Conservation (phyloP, 2,888 invertebrate species). For the Orchesella flavescens region DNA sequence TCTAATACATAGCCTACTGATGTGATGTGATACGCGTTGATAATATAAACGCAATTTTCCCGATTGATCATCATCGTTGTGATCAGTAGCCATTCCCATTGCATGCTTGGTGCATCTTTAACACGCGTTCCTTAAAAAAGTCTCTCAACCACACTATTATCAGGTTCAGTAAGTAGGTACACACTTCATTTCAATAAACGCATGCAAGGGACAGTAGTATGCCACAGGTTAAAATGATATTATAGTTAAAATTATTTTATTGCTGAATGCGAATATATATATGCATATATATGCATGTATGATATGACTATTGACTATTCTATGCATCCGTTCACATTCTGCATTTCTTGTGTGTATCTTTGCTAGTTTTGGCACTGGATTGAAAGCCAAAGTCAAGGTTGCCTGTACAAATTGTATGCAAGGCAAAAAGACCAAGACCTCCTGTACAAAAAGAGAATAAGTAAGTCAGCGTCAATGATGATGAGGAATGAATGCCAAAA, state of each 20-base stretch:
- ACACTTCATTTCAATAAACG: background rate
- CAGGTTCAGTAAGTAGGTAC: background rate
- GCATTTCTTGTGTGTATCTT: background rate
- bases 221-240: background rate
- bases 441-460: background rate
- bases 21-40: slow-evolving; percentile 11
- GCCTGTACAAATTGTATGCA: background rate
- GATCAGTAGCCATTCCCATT: slow-evolving; percentile 29
- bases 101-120: background rate
- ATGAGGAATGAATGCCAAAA: slow-evolving; percentile 38
- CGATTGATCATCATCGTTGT: slow-evolving; percentile 18
- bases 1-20: slow-evolving; percentile 26
- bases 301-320: no score
- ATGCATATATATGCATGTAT: background rate
- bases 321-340: background rate
- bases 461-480: slow-evolving; percentile 41
- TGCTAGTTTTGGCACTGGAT: slow-evolving; percentile 32
- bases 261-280: background rate
- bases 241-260: background rate
- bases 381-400: slow-evolving; percentile 61
- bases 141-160: background rate
- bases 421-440: slow-evolving; percentile 1
- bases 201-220: slow-evolving; percentile 18
- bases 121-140: background rate
- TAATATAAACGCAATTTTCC: slow-evolving; percentile 44